These are phyloP conservation scores for Phoebastria nigripes DNA, from an alignment of 2,797 vertebrate genomes.

Conservation along the genomic window DNA sequence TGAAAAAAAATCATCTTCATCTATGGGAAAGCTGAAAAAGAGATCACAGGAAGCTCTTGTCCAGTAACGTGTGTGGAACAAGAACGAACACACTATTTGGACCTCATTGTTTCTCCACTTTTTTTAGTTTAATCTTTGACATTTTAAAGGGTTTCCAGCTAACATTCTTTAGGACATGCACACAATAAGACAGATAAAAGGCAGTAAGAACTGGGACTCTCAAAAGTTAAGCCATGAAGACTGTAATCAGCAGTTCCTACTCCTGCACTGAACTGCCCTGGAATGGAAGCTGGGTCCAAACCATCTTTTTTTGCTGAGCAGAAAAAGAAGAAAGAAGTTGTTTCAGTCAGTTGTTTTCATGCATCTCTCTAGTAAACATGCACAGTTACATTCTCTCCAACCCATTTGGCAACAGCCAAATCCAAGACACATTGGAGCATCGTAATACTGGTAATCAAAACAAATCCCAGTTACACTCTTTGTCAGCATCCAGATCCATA, in stretches of 20 bases:
- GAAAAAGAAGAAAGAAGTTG: neutral
- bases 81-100: neutral
- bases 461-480: neutral
- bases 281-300: neutral
- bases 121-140: neutral
- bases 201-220: neutral
- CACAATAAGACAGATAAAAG: neutral
- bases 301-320: neutral
- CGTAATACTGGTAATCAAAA: neutral
- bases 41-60: neutral
- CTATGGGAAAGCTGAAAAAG: neutral
- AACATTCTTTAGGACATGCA: neutral
- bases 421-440: neutral
- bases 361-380: neutral
- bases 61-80: neutral
- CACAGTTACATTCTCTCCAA: neutral
- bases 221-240: neutral
- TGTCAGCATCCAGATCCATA: neutral
- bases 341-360: neutral
- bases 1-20: neutral
- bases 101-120: neutral
- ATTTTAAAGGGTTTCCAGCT: neutral
- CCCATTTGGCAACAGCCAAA: neutral
- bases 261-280: neutral
- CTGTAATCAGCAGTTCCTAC: neutral